Percentiles rank a stretch among this genome's conserved stretches.
These are phyloP conservation scores for Bombus affinis DNA, from an alignment of 1,140 invertebrate genomes.

Conservation along the genomic window DNA sequence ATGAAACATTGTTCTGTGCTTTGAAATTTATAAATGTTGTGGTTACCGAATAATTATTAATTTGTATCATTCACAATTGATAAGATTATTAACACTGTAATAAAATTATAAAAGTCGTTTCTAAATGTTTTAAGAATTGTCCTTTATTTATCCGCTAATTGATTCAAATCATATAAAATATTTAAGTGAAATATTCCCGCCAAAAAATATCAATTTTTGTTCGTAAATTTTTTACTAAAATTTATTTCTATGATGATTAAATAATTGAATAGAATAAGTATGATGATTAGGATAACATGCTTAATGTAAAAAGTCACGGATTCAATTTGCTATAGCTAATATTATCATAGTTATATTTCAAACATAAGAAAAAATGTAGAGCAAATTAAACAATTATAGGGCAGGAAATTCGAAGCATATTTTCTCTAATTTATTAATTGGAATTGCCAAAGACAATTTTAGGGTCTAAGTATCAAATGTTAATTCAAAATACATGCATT, in stretches of 20 bases:
- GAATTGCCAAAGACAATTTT: neutral
- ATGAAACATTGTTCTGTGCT: neutral
- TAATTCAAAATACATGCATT: neutral
- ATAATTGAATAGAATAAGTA: neutral
- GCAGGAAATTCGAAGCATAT: constrained; percentile 11
- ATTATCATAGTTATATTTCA: constrained; percentile 18
- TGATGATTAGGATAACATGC: neutral
- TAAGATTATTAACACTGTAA: neutral
- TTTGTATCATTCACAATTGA: neutral
- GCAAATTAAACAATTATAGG: neutral
- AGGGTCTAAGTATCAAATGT: constrained; percentile 9
- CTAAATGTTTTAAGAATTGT: neutral
- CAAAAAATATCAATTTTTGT: neutral
- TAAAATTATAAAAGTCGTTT: neutral
- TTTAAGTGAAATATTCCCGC: neutral
- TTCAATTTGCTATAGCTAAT: constrained; percentile 11
- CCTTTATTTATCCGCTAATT: neutral
- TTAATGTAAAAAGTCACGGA: neutral
- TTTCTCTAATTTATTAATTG: constrained; percentile 8
- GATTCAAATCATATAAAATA: neutral
- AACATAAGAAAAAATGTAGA: neutral
- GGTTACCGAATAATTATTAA: neutral
- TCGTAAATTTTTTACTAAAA: neutral
- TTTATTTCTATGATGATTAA: neutral
- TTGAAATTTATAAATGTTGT: neutral